These are phyloP conservation scores for Geophilus truncorum DNA, from an alignment of 2,888 invertebrate genomes.

Conservation along the genomic window DNA sequence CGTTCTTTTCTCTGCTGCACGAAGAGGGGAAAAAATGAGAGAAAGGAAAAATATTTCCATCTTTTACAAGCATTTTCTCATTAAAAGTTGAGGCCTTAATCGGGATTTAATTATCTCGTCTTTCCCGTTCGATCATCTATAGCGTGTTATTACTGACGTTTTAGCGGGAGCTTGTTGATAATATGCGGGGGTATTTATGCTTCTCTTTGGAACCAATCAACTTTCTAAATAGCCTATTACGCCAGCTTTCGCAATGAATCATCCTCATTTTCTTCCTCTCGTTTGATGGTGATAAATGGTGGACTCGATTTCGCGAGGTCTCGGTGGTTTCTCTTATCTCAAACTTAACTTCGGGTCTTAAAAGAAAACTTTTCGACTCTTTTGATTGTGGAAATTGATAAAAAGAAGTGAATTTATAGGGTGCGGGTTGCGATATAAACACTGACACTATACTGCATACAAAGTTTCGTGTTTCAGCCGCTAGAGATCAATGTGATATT, in stretches of 20 bases:
- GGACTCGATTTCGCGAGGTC: background rate
- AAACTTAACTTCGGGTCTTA: too few relatives aligned
- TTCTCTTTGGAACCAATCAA: background rate
- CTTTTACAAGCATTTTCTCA: background rate
- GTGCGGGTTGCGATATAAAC: too few relatives aligned
- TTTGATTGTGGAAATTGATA: too few relatives aligned
- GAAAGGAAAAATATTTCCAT: background rate
- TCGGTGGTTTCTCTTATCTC: background rate
- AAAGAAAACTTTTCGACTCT: too few relatives aligned
- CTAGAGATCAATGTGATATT: too few relatives aligned
- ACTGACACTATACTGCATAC: too few relatives aligned
- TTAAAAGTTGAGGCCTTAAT: background rate
- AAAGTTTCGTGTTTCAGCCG: too few relatives aligned
- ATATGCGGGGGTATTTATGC: background rate
- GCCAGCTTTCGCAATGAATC: background rate
- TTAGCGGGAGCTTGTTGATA: background rate
- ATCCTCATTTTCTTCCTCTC: background rate
- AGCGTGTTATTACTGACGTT: background rate
- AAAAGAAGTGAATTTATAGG: too few relatives aligned
- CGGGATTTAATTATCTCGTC: background rate
- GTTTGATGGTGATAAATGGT: background rate
- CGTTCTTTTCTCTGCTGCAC: too few relatives aligned
- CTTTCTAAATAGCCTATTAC: background rate
- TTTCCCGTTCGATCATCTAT: background rate
- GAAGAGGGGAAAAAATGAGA: background rate